Evolutionary conservation across 1,140 invertebrate genomes (phyloP).

Genomic region (Ostrea edulis): DNA sequence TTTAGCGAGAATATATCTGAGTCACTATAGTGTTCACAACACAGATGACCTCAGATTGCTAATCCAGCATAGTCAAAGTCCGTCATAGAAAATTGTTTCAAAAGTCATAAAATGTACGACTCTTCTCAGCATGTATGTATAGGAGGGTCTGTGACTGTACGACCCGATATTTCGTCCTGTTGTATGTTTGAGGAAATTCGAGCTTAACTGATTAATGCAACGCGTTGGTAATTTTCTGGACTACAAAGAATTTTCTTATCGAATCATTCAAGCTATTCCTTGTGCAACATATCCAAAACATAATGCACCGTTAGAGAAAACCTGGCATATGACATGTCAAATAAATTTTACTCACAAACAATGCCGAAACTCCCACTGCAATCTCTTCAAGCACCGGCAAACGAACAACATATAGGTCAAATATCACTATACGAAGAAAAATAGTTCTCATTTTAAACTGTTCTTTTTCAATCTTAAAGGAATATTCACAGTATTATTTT

Average conservation of each 20-base stretch:
- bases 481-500: no score
- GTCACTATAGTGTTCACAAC: no score
- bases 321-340: not conserved
- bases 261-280: not conserved
- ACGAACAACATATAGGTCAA: not conserved
- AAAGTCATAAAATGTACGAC: no score
- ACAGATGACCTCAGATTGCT: no score
- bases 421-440: not conserved
- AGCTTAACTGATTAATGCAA: not conserved
- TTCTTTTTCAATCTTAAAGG: not conserved
- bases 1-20: no score
- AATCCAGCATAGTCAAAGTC: no score
- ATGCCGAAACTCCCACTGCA: not conserved
- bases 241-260: not conserved
- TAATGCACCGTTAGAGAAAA: not conserved
- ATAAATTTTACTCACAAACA: not conserved
- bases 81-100: no score
- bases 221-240: not conserved
- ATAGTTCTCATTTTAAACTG: not conserved
- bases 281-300: not conserved
- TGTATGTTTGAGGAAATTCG: not conserved
- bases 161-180: no score
- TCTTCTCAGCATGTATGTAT: no score
- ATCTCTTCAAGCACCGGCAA: constrained; percentile 1
- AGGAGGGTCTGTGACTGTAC: no score